phyloP scores from a whole-genome alignment of 2,797 vertebrate genomes.

The Heteromormyrus szaboi region DNA sequence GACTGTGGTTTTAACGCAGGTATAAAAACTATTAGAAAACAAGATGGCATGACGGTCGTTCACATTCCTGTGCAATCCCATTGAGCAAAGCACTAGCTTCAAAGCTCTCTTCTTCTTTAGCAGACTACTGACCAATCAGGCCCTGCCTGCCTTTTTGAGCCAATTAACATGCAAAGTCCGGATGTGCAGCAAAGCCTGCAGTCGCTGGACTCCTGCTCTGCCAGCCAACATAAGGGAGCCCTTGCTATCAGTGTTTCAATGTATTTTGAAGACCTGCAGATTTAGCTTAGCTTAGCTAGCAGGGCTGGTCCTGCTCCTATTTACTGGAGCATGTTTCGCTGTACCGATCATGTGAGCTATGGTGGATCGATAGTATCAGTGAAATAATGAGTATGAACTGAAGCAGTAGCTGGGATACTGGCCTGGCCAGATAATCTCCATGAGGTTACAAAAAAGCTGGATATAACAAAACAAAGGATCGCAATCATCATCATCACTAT shows the following conservation, averaged over 20 bases:
- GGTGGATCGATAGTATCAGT: not conserved
- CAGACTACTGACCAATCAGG: not conserved
- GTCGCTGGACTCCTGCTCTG: not conserved
- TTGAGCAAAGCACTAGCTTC: not conserved
- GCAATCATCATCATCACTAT: not conserved
- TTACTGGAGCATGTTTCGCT: not conserved
- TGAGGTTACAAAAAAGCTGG: not conserved
- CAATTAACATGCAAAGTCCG: not conserved
- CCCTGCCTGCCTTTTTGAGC: not conserved
- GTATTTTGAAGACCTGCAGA: not conserved
- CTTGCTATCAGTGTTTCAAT: not conserved
- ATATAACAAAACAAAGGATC: not conserved
- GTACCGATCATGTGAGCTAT: not conserved
- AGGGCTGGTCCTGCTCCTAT: not conserved
- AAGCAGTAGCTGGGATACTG: not conserved
- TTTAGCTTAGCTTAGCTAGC: not conserved
- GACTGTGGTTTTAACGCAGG: not conserved
- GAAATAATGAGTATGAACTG: not conserved
- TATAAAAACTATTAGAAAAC: not conserved
- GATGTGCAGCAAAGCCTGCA: not conserved
- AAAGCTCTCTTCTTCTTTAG: not conserved
- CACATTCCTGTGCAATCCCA: not conserved
- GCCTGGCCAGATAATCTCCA: not conserved
- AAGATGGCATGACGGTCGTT: not conserved
- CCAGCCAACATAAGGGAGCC: not conserved